Evolutionary conservation across 2,888 invertebrate genomes (phyloP), one percentile per base, ranked within the genome.

Genomic region (Andrena chrysosceles): DNA sequence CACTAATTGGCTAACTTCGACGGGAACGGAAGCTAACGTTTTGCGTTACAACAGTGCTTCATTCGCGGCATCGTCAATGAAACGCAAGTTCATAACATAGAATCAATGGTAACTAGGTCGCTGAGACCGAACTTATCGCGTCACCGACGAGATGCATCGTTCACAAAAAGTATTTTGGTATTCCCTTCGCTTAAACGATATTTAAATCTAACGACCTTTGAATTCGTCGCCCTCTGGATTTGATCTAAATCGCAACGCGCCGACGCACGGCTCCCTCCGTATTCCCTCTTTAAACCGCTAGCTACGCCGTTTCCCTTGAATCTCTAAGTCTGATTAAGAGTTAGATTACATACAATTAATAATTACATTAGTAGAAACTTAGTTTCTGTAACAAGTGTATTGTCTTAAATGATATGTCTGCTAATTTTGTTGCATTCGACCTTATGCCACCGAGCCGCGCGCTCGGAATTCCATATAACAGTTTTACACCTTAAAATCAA

Each of bases 341-440:
- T 91, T 91, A 91, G 81, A 90, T 91, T 92, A 91, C 87, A 84
- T 90, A 90, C 69, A 89, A 91, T 91, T 56, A 90, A 87, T 91
- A 90, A 92, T 91, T 91, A 91, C 90, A 91, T 91, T 92, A 92
- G 90, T 93, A 93, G 93, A 93, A 93, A 93, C 93, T 91, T 92
- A 91, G 93, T 93, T 93, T 93, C 93, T 87, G 91, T 91, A 93
- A 93, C 93, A 93, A 91, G 88, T 89, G 93, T 94, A 94, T 94
- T 94, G 94, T 94, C 93, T 92, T 92, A 93, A 94, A 94, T 94
- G 94, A 94, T 94, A 94, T 94, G 94, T 94, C 91, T 92, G 91
- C 93, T 93, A 93, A 93, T 93, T 92, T 92, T 90, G 87, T 91
- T 90, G 88, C 87, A 89, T 88, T 90, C 86, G 86, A 87, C 85